phyloP scores from a whole-genome alignment of 2,113 vertebrate genomes.

The Vicugna pacos region DNA sequence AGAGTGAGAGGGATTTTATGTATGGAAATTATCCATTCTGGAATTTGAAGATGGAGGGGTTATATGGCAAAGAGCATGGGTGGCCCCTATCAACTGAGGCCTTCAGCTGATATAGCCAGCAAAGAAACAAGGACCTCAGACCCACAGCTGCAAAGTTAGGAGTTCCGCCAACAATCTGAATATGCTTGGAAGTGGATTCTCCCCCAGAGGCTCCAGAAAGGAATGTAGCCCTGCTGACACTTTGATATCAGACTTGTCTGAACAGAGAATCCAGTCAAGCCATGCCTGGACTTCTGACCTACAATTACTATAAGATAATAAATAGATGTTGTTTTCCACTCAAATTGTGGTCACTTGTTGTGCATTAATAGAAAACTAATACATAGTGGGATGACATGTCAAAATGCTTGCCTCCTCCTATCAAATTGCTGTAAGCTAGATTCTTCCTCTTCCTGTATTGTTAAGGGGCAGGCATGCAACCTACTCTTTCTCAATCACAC shows the following conservation, averaged over 20 bases:
- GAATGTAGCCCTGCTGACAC: not conserved
- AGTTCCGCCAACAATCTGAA: constrained; percentile 44
- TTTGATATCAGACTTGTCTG: constrained; percentile 51
- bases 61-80: not conserved
- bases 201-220: not conserved
- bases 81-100: not conserved
- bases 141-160: not conserved
- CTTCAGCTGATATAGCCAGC: not conserved
- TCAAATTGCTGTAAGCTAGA: not conserved
- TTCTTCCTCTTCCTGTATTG: not conserved
- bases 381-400: not conserved
- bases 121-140: not conserved
- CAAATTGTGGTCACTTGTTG: not conserved
- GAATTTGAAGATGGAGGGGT: not conserved
- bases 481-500: constrained; percentile 27
- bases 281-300: constrained; percentile 34
- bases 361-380: constrained; percentile 53
- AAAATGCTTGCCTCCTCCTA: not conserved
- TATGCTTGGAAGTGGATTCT: constrained; percentile 24
- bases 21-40: constrained; percentile 11
- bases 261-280: constrained; percentile 34
- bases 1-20: not conserved
- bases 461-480: not conserved
- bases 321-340: constrained; percentile 46
- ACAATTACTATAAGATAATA: constrained; percentile 28